Base-by-base conservation (phyloP, 1,140 invertebrate genomes). In the Hylaeus anthracinus region DNA sequence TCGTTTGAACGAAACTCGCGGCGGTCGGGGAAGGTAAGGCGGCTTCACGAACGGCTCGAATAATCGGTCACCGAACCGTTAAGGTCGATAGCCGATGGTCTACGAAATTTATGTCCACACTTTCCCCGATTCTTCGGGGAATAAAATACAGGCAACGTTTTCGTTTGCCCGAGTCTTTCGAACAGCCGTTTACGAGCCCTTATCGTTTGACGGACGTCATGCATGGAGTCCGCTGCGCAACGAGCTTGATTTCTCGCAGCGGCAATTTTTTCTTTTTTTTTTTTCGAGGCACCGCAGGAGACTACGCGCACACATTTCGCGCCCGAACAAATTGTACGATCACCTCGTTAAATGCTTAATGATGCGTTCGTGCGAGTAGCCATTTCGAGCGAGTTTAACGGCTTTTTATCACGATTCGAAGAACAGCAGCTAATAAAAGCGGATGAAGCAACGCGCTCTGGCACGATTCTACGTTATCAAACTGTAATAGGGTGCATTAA, bases 41-140 rank as follows among this genome's bases (percentile, higher is more conserved):
- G 55, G 39, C 41, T 45, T 78, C 67, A 78, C 72, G 63, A 86
- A 61, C 55, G 60, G 26, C 56, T 26, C 60, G 65, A 81, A 86
- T 86, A 86, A 86, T 87, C 85, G 84, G 71, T 74, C 64, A 65
- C 65, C 84, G 72, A 86, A 81, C 39, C 69, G 81, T 83, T 83
- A 70, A 86, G 72, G 64, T 86, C 71, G 85, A 86, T 79, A 69
- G 72, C 39, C 76, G 63, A 77, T 48, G 65, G 39, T 76, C 26
- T 43, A 58, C 45, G 15, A 41, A 82, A 73, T 79, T 72, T 82
- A 61, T 56, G 61, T 26, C 39, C 15, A 43, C 65, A 51, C 53
- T 58, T 56, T 39, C 1, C 14, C 4, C 14, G 14, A 69, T 12
- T n/a, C 58, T 48, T 26, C 43, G 12, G 12, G 53, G 60, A 37